Evolutionary conservation across 1,140 invertebrate genomes (phyloP), one percentile per base, ranked within the genome.

Genomic region (Philopotamus ludificatus): DNA sequence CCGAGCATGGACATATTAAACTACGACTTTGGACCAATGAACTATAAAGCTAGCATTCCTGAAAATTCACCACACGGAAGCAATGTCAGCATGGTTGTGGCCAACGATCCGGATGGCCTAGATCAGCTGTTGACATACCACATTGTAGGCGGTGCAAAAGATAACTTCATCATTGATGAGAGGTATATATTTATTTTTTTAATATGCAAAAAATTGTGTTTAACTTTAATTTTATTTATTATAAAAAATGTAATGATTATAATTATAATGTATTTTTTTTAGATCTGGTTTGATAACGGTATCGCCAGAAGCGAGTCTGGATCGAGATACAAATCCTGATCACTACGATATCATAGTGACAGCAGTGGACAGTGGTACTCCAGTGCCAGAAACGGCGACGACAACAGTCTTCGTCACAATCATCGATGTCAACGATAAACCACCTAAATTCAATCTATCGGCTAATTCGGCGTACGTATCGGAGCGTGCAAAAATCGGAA

Each of bases 341-440:
- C 80, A 82, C 63, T 92, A 92, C 71, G 82, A 86, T 68, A 84
- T 94, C 1, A 83, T 85, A 10, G 86, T 93, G 25, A 84, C 89
- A 70, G 84, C 88, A 0, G 84, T 90, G 1, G 89, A 90, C 69
- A 86, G 86, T 21, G 88, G 88, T 0, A 77, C 78, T n/a, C 88
- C 89, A 0, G 84, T 89, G n/a, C 83, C 83, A 39, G 88, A 91
- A 78, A 89, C 88, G 0, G 88, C 89, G 0, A 89, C 88, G 0
- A 87, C 89, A 0, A 89, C 86, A 1, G 85, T 92, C 0, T 85
- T 85, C 39, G 84, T 93, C 1, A 85, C 84, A 22, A 85, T 94
- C 10, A 75, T 85, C 66, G 91, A 94, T 73, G 88, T 93, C 0
- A 93, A 94, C 67, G 91, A 95, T 72, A 91, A 93, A 72, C 83